These are phyloP conservation scores for Acanthurus leucopareius DNA, from an alignment of 2,797 vertebrate genomes.

Conservation along the genomic window DNA sequence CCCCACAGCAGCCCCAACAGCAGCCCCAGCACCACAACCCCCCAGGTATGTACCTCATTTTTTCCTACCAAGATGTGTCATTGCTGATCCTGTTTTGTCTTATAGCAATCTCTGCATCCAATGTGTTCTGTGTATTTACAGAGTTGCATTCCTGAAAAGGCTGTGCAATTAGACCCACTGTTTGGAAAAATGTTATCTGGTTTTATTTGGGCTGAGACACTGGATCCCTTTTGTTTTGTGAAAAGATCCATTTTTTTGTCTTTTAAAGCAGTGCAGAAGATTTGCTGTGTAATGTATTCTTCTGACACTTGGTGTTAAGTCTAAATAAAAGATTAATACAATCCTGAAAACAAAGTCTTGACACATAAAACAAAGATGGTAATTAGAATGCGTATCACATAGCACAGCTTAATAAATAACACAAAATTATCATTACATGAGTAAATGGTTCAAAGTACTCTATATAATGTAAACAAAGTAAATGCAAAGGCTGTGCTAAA, in stretches of 20 bases:
- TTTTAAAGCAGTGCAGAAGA: neutral
- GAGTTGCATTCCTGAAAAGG: neutral
- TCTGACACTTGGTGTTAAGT: neutral
- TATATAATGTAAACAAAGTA: neutral
- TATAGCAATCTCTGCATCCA: neutral
- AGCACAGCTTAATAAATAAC: neutral
- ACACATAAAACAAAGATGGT: neutral
- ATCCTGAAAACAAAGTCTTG: neutral
- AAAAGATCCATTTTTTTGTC: neutral
- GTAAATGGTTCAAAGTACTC: neutral
- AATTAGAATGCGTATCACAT: neutral
- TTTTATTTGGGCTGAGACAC: neutral
- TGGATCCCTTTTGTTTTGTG: neutral
- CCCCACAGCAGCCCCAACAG: conserved; percentile 70
- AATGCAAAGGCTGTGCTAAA: neutral
- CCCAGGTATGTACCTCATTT: conserved; percentile 80
- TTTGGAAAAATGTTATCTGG: neutral
- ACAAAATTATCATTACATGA: neutral
- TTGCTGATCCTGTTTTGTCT: neutral
- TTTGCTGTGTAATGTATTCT: neutral
- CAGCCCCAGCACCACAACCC: conserved; percentile 86
- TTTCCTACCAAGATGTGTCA: neutral
- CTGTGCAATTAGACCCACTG: neutral
- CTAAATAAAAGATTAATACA: neutral
- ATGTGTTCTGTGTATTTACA: neutral